These are phyloP conservation scores for Drosophila sp. DNA, from an alignment of 1,140 invertebrate species.

Conservation along the genomic window DNA sequence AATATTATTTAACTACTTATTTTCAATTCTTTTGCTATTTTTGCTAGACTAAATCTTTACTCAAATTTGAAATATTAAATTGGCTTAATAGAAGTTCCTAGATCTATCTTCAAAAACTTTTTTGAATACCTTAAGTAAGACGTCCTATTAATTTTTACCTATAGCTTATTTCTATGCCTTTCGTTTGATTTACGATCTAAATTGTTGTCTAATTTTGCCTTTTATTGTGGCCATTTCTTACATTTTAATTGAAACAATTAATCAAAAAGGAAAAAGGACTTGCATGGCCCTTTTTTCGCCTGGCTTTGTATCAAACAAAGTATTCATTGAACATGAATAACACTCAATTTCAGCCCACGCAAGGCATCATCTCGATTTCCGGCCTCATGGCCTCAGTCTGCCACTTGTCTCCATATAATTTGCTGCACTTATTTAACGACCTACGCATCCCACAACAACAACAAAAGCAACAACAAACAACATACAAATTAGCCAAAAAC, in stretches of 20 bases:
- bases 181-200: background rate
- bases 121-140: background rate
- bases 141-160: too few relatives aligned
- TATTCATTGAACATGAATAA: constrained; percentile 12
- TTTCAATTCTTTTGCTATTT: too few relatives aligned
- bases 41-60: too few relatives aligned
- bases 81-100: too few relatives aligned
- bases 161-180: background rate
- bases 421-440: constrained; percentile 76
- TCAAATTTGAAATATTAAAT: too few relatives aligned
- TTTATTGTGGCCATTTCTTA: background rate
- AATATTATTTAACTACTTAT: too few relatives aligned
- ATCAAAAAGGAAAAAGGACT: background rate
- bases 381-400: constrained; percentile 33
- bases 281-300: too few relatives aligned
- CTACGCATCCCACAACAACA: constrained; percentile 54
- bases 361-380: constrained; percentile 57
- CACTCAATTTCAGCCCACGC: constrained; percentile 57
- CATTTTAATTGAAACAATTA: background rate
- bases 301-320: background rate
- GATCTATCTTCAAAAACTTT: too few relatives aligned
- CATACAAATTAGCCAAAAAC: constrained; percentile 62
- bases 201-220: background rate
- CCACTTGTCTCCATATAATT: constrained; percentile 78
- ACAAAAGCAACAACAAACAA: constrained; percentile 18